phyloP scores from a whole-genome alignment of 2,113 vertebrate species.

The Xiphophorus hellerii region DNA sequence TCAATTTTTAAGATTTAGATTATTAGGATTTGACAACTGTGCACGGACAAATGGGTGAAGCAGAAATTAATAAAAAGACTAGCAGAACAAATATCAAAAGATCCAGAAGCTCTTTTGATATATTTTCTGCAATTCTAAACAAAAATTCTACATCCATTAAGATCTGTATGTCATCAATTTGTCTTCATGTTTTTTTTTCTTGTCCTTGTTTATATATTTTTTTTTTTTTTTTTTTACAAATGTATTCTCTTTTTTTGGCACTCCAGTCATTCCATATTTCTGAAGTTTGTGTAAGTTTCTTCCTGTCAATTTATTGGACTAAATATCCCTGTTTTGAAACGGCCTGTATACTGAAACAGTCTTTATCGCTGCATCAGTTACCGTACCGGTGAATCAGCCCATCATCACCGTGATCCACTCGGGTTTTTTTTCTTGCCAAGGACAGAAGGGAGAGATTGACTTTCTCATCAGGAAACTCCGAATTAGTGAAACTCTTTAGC shows the following conservation, averaged over 20 bases:
- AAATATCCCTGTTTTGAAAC: not conserved
- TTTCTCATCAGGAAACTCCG: not conserved
- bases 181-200: not conserved
- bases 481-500: conserved; percentile 7
- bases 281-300: not conserved
- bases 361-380: not conserved
- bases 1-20: not conserved
- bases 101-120: too few relatives aligned
- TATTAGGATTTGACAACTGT: not conserved
- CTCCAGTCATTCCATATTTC: not conserved
- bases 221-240: not conserved
- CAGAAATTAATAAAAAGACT: not conserved
- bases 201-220: not conserved
- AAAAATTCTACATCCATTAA: not conserved
- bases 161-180: not conserved
- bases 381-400: not conserved
- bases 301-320: not conserved
- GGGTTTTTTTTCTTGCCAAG: not conserved
- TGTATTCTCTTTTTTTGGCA: not conserved
- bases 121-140: not conserved
- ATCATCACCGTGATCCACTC: not conserved
- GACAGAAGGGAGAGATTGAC: not conserved
- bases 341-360: not conserved
- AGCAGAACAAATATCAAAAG: not conserved
- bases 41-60: not conserved